These are phyloP conservation scores for Cricetomys ansorgei DNA, from an alignment of 2,113 vertebrate species.

Conservation along the genomic window DNA sequence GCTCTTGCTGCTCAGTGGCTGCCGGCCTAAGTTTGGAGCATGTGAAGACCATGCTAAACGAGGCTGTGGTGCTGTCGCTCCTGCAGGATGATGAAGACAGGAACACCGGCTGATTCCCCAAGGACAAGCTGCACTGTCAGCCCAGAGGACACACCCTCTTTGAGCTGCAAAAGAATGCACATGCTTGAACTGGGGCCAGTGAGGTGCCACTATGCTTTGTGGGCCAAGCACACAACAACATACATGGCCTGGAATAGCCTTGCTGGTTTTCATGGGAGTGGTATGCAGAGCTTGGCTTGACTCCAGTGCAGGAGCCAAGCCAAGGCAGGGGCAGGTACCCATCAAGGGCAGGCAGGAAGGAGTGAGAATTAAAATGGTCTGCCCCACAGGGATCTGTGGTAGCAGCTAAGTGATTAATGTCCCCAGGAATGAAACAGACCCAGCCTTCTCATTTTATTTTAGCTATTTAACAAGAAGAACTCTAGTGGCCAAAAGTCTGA, in stretches of 20 bases:
- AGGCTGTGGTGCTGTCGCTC: neutral
- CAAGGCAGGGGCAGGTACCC: neutral
- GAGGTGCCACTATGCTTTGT: fast-evolving
- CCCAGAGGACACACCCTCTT: neutral
- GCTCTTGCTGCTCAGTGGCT: neutral
- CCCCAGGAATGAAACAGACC: neutral
- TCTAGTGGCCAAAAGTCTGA: neutral
- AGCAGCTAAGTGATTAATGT: no score
- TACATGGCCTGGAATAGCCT: fast-evolving
- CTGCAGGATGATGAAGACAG: neutral
- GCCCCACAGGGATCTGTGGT: neutral
- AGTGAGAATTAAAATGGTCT: neutral
- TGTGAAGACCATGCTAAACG: fast-evolving
- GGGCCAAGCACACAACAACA: neutral
- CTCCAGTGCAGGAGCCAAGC: neutral
- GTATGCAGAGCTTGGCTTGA: neutral
- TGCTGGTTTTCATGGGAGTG: neutral
- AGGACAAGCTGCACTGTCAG: no score
- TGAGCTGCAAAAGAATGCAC: fast-evolving
- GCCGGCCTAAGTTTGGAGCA: no score
- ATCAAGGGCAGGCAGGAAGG: neutral
- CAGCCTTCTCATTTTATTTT: neutral
- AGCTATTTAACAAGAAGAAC: neutral
- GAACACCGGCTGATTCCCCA: no score
- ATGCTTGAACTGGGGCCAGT: neutral